Conservation (phyloP, 2,888 invertebrate species). For the Coenonympha glycerion region DNA sequence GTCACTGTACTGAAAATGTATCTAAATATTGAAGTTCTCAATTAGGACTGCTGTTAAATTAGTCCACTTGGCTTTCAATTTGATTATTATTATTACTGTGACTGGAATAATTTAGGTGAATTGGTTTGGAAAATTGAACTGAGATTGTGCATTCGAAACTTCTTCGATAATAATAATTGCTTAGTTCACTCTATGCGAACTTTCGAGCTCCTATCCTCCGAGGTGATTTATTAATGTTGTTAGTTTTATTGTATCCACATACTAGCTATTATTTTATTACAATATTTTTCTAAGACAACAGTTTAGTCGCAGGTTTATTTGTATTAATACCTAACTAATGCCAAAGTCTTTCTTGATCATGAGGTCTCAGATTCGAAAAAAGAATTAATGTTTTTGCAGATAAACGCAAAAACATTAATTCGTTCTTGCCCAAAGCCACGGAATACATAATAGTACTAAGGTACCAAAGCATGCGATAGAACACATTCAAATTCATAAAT, state of each 20-base stretch:
- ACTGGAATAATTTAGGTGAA: conserved; percentile 7
- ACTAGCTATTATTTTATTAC: not conserved
- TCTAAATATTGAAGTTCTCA: conserved; percentile 4
- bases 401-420: too few relatives aligned
- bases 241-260: not conserved
- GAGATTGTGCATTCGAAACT: conserved; percentile 8
- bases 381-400: too few relatives aligned
- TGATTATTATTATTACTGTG: not conserved
- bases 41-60: not conserved
- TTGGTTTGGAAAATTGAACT: conserved; percentile 6
- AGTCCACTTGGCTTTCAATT: conserved; percentile 1
- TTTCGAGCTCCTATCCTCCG: not conserved
- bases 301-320: too few relatives aligned
- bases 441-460: too few relatives aligned
- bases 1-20: not conserved
- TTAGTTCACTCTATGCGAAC: not conserved
- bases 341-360: too few relatives aligned
- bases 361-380: too few relatives aligned
- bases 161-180: conserved; percentile 8
- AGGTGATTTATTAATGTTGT: not conserved
- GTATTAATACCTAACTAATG: too few relatives aligned
- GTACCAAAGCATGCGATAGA: too few relatives aligned
- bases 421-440: too few relatives aligned
- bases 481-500: too few relatives aligned
- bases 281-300: too few relatives aligned